Base-by-base conservation (phyloP, 2,113 vertebrate genomes). In the Lipophrys pholis region DNA sequence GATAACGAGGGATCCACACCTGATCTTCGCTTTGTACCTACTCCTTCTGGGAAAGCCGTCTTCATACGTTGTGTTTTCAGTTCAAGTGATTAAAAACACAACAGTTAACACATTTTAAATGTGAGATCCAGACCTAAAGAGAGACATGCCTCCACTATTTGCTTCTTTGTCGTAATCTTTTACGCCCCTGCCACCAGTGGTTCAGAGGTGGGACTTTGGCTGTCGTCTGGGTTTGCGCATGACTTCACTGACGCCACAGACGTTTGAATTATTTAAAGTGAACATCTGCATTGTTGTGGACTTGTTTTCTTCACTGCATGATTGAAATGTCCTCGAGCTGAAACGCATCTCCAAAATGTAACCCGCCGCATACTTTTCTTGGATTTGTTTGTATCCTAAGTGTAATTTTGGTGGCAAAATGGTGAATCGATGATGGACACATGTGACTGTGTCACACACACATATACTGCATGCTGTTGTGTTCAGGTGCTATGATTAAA, bases 261-360 rank as follows among this genome's bases (percentile, higher is more conserved):
- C 14, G 6, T 60, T 15, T 77, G 15, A 81, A 77, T 84, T 80
- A 72, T 87, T 82, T 45, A 84, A 74, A 58, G 35, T 45, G 49
- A 82, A 61, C 82, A 84, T 78, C 79, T 84, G 73, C 73, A 65
- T 70, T 80, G 59, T 71, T 80, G 64, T 71, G 79, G 81, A 71
- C 69, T 68, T 66, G 69, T 62, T 75, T 70, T 69, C 6, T 57
- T 2, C 21, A 30, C 21, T 30, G 21, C 35, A 30, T 53, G 21
- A 46, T 66, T 74, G 17, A 70, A 75, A 77, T 52, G 10, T 41
- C 42, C 35, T 60, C 40, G 51, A 15, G 36, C 38, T 45, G 14
- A 76, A 56, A 54, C 36, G 11, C 46, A 52, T 41, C 42, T 7
- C 21, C 12, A 9, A 36, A 30, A 7, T 54, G 72, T 15, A 58